Evolutionary conservation across 2,888 invertebrate genomes (phyloP).

Genomic region (Meiosimyza platycephala): DNA sequence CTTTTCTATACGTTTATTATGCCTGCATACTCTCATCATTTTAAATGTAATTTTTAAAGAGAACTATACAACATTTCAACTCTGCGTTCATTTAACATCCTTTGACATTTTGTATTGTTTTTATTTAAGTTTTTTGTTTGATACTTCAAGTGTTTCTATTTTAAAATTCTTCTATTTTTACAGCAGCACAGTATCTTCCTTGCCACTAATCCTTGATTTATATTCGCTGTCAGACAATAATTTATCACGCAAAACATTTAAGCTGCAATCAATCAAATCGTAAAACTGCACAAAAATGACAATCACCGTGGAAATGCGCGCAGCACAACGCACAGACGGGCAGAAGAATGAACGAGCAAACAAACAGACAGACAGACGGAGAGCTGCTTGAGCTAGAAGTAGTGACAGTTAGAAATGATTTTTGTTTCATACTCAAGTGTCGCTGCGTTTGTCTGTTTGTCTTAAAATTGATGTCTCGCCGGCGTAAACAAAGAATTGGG

Average conservation of each 20-base stretch:
- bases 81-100: background rate
- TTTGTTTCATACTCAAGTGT: no score
- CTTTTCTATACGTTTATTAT: no score
- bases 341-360: no score
- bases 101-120: background rate
- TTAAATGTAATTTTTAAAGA: no score
- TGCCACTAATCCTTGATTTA: slow-evolving; percentile 49
- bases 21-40: no score
- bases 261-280: slow-evolving; percentile 51
- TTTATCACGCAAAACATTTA: slow-evolving; percentile 51
- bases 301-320: background rate
- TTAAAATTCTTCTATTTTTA: background rate
- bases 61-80: background rate
- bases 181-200: slow-evolving; percentile 3
- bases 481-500: no score
- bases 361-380: no score
- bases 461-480: no score
- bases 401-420: no score
- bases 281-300: slow-evolving; percentile 26
- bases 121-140: background rate
- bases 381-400: no score
- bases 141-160: background rate
- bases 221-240: slow-evolving; percentile 51
- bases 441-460: no score
- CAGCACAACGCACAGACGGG: no score